phyloP scores from a whole-genome alignment of 2,113 vertebrate genomes.

The cattle (Bos taurus) region ARS-UCD2.0 NC_037348.1:23000501-23001000 shows the following conservation, averaged over 20 bases:
- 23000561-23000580: neutral
- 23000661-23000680: neutral
- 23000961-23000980: neutral
- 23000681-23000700: neutral
- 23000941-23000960: neutral
- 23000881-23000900: neutral
- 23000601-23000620: neutral
- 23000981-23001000: neutral
- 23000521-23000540: neutral
- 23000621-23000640: neutral
- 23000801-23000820: neutral
- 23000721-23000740: neutral
- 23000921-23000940: neutral
- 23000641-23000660: neutral
- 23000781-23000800: neutral
- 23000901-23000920: neutral
- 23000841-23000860: neutral
- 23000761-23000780: neutral
- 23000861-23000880: neutral
- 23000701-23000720: neutral
- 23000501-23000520: neutral
- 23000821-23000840: neutral
- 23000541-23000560: neutral
- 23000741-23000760: neutral
- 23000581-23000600: neutral